Base-by-base conservation (phyloP, 2,113 vertebrate genomes). In the Cariama cristata region DNA sequence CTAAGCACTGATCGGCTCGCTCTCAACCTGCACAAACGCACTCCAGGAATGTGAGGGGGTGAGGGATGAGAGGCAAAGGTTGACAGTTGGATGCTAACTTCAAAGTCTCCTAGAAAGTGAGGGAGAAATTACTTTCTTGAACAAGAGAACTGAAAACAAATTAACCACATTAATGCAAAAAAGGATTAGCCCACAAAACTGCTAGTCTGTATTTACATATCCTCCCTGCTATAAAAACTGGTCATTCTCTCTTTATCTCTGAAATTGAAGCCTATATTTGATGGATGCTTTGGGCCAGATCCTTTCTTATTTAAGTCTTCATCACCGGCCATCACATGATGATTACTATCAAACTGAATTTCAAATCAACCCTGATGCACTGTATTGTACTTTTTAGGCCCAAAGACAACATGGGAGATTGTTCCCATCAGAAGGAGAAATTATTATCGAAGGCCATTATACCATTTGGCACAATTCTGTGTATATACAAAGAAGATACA, bases 81-180 rank as follows among this genome's bases (percentile, higher is more conserved):
- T 81, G 68, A 62, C 52, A 80, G 56, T 2, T 92, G 53, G 60
- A 81, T 92, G 60, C 27, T 82, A 55, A 82, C 76, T 96, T 97
- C 91, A 96, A 95, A 95, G 92, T 27, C 60, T 93, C 35, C 79
- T 32, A 64, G 24, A 55, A 87, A 95, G 72, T 33, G 18, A 79
- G 27, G n/a, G 42, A 77, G n/a, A 96, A 93, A 95, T 49, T 91
- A 82, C 81, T 72, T 95, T 90, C 45, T 79, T 87, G 49, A 96
- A 81, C 44, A 84, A 74, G 72, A 86, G 35, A 84, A 88, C 59
- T n/a, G 38, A 75, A 96, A 96, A 84, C 83, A 96, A 97, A 96
- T 90, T 86, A 96, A 80, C 66, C 45, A 67, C 53, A 86, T 73
- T 92, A 93, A 97, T 89, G 88, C 68, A 96, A 94, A 91, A 95